Evolutionary conservation across 2,113 vertebrate species (phyloP), one percentile per base, ranked within the genome.

Genomic region (Thalassarche chlororhynchos): DNA sequence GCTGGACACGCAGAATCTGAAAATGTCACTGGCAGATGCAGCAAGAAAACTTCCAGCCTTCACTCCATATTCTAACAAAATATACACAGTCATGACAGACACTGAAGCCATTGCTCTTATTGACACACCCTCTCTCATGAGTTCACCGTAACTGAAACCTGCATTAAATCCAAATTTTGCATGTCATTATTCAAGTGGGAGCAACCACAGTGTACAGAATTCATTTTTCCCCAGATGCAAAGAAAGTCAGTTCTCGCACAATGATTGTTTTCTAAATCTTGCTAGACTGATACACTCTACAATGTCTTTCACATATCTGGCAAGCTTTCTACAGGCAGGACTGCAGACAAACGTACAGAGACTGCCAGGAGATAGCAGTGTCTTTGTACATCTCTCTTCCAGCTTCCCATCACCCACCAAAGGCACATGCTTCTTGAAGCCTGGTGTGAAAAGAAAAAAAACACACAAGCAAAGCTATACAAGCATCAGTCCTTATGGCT

Each of bases 71-170:
- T 80, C 51, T 74, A 44, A 34, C 29, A 71, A 66, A 51, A 19
- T 0, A 3, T 14, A 34, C 0, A 1, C 14, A 42, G 46, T 5
- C 4, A 0, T 14, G 55, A 38, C 49, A 87, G 61, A 54, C 60
- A 19, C n/a, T 36, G 57, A 82, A 89, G 24, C 77, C 52, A 47
- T 4, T 55, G 42, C 42, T 79, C 36, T 40, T 47, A 31, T 2
- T 51, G 60, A 44, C 34, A 60, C 16, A 32, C 7, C 14, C 51
- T 55, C 44, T 76, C 64, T 84, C 44, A 14, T 17, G 18, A 62
- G 21, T 36, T 87, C 51, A 52, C 25, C n/a, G 24, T 25, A 71
- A 51, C 47, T 40, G 60, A 64, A 64, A 66, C 69, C 25, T 25
- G n/a, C 42, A 31, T 11, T 42, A 72, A 94, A 85, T 49, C 65